These are phyloP conservation scores for Rotaria socialis DNA, from an alignment of 2,888 invertebrate species.

Conservation along the genomic window DNA sequence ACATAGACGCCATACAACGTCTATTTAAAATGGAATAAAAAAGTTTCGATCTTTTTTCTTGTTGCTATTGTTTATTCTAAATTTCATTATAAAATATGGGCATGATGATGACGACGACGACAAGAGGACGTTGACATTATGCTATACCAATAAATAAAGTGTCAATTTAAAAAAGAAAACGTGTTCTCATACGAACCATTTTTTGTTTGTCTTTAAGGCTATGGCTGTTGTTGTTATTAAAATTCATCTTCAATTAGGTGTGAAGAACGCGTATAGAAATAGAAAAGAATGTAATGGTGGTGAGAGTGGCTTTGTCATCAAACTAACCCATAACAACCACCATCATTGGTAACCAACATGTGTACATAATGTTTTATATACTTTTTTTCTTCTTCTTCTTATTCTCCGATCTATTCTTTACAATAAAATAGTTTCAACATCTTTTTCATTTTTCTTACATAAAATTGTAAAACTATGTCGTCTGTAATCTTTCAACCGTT, in stretches of 20 bases:
- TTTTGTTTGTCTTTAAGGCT: background rate
- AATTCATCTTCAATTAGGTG: background rate
- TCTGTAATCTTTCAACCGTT: slow-evolving; percentile 11
- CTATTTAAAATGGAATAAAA: background rate
- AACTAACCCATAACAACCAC: background rate
- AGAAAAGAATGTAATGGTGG: background rate
- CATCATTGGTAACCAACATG: slow-evolving; percentile 1
- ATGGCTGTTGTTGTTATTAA: background rate
- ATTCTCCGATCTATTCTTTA: background rate
- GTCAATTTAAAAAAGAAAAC: background rate
- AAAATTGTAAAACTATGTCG: background rate
- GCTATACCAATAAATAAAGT: background rate
- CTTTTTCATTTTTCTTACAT: background rate
- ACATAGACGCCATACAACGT: background rate
- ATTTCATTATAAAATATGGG: too few relatives aligned
- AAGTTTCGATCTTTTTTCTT: background rate
- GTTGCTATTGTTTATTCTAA: slow-evolving; percentile 13
- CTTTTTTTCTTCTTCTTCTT: background rate
- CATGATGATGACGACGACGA: too few relatives aligned
- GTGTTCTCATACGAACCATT: background rate
- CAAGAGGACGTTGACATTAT: background rate
- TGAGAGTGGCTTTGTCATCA: background rate
- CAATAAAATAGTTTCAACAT: background rate
- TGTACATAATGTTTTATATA: background rate
- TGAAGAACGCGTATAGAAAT: background rate